These are phyloP conservation scores for Acholoe squamosa DNA, from an alignment of 2,888 invertebrate genomes.

Conservation along the genomic window DNA sequence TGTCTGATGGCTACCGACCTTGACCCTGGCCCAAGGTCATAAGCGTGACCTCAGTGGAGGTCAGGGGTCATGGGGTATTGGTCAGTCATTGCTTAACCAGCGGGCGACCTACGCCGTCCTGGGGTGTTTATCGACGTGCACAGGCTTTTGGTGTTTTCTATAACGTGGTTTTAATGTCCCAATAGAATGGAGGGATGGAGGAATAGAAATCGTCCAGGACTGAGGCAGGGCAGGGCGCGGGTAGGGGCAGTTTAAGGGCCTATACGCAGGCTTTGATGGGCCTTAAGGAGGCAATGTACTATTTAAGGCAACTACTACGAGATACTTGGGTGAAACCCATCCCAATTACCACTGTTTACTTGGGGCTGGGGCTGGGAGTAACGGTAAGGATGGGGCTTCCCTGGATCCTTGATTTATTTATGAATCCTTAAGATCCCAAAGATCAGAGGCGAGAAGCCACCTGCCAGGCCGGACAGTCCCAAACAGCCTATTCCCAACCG, in stretches of 20 bases:
- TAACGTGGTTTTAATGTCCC: conserved; percentile 6
- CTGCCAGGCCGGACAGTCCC: not conserved
- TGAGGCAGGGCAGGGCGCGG: not conserved
- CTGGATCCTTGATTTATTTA: conserved; percentile 19
- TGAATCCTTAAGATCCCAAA: conserved; percentile 13
- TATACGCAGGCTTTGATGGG: too few species aligned
- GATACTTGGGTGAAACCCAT: not conserved
- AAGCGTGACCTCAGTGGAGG: not conserved
- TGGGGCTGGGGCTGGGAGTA: not conserved
- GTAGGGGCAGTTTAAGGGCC: too few species aligned
- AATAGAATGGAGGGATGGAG: not conserved
- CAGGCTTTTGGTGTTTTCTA: not conserved
- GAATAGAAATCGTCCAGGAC: not conserved
- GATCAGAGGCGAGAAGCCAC: conserved; percentile 34
- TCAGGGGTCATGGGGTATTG: conserved; percentile 13
- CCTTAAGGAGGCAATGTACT: too few species aligned
- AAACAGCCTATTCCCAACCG: not conserved
- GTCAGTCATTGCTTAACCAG: not conserved
- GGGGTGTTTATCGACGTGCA: not conserved
- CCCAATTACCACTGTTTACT: conserved; percentile 22
- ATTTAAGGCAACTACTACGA: not conserved
- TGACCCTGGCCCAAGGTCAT: conserved; percentile 8
- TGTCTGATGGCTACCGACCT: conserved; percentile 28
- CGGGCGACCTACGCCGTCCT: not conserved
- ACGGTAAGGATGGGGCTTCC: not conserved